Conservation (phyloP, 2,113 vertebrate species). For the Corythaeola cristata region DNA sequence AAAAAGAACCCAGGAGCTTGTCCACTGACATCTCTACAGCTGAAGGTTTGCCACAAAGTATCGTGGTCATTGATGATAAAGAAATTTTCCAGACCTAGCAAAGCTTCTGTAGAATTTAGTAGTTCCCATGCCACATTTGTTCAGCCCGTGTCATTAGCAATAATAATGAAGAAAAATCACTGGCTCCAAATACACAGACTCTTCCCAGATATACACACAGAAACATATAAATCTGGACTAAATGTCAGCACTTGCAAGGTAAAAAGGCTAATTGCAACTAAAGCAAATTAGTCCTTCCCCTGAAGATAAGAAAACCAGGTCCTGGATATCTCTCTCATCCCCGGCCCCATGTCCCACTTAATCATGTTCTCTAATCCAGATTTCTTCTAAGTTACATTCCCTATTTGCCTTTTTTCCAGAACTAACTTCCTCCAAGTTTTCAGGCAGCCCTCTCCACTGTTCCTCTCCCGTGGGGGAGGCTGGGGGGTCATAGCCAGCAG, state of each 20-base stretch:
- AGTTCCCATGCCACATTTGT: neutral
- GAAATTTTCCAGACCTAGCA: neutral
- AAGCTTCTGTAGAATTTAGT: neutral
- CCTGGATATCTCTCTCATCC: neutral
- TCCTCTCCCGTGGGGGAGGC: neutral
- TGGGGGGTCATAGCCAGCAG: too few relatives aligned
- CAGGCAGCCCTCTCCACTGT: neutral
- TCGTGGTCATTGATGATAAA: accelerated
- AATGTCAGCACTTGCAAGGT: neutral
- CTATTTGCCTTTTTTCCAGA: neutral
- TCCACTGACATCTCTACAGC: neutral
- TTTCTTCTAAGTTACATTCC: neutral
- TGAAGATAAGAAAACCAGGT: neutral
- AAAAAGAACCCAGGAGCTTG: neutral
- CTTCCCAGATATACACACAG: neutral
- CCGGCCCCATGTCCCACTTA: neutral
- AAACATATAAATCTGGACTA: neutral
- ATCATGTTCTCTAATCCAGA: neutral
- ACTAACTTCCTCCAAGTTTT: neutral
- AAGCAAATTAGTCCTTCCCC: conserved; percentile 23
- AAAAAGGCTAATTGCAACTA: conserved; percentile 10
- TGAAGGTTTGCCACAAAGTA: neutral
- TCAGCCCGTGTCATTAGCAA: neutral
- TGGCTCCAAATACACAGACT: neutral
- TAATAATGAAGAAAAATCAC: neutral